Base-by-base conservation (phyloP, 92 coral and sea anemone species). In the Hydrozoanthus gracilis region DNA sequence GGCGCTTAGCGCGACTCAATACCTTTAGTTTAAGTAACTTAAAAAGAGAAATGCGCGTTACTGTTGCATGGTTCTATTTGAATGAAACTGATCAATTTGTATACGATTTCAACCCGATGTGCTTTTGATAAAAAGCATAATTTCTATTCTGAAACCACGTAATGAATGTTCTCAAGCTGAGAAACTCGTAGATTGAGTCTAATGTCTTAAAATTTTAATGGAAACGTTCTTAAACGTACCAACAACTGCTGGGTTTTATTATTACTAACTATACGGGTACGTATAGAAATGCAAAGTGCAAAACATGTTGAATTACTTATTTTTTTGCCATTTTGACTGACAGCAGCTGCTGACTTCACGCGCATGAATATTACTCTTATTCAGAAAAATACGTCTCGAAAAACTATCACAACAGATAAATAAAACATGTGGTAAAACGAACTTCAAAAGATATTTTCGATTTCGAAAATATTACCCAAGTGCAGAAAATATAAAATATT, bases 211-310 rank as follows among this genome's bases (percentile, higher is more conserved):
- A 47, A 72, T 10, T 45, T 72, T 72, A 72, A 72, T 47, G 16
- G 47, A 52, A 47, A 51, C 15, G 77, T 18, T 10, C 55, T 6
- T 67, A 67, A 4, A 45, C 7, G 27, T 44, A 11, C 52, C n/a
- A 20, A 46, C 55, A 45, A 71, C 76, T 72, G 77, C 77, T 72
- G 77, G 52, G 77, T 5, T 72, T 72, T 72, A 47, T 49, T 47
- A 49, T 15, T 12, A 67, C 13, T 47, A 72, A 47, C 49, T 46
- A 14, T 14, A 44, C 17, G 47, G 49, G 46, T 58, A 72, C 18
- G 13, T 44, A 8, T 27, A 35, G 46, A 44, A 10, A 12, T 2
- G 44, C 18, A 11, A 48, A 5, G 6, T 18, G 82, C 6, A 54
- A 17, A 54, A 76, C 64, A 54, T 16, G 27, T 35, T 18, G 62